Conservation (phyloP, 2,888 invertebrate species). For the Orchesella flavescens region DNA sequence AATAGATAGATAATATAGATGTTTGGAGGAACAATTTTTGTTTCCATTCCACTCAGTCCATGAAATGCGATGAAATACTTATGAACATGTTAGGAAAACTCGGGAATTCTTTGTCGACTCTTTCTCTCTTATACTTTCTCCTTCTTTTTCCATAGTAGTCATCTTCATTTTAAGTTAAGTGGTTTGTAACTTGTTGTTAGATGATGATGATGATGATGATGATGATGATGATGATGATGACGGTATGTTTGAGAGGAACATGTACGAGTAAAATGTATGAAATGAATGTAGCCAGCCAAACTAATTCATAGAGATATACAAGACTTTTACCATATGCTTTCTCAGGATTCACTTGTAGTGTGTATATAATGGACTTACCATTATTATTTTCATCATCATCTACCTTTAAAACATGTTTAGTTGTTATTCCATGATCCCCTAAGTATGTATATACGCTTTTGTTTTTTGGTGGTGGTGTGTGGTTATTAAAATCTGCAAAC, state of each 20-base stretch:
- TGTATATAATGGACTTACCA: not conserved
- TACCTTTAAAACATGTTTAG: too few species aligned
- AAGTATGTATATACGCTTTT: too few species aligned
- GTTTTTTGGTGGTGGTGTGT: too few species aligned
- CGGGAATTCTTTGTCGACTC: not conserved
- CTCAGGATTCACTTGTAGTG: not conserved
- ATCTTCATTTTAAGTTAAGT: slow-evolving; percentile 20
- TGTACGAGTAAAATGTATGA: too few species aligned
- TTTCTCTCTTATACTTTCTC: slow-evolving; percentile 37
- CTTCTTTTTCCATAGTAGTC: not conserved
- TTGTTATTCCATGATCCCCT: too few species aligned
- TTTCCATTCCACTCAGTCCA: slow-evolving; percentile 18
- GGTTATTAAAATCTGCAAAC: too few species aligned
- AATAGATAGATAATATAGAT: not conserved
- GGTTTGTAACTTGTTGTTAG: not conserved
- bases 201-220: not conserved
- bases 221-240: not conserved
- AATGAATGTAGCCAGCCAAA: not conserved
- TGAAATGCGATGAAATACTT: slow-evolving; percentile 48
- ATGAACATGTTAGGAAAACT: slow-evolving; percentile 1
- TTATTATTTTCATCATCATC: slow-evolving; percentile 2
- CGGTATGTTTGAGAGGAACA: not conserved
- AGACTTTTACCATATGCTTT: too few species aligned
- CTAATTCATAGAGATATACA: too few species aligned
- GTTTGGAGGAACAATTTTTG: not conserved